These are phyloP conservation scores for Clarias laeviceps DNA, from an alignment of 2,797 vertebrate genomes.

Conservation along the genomic window DNA sequence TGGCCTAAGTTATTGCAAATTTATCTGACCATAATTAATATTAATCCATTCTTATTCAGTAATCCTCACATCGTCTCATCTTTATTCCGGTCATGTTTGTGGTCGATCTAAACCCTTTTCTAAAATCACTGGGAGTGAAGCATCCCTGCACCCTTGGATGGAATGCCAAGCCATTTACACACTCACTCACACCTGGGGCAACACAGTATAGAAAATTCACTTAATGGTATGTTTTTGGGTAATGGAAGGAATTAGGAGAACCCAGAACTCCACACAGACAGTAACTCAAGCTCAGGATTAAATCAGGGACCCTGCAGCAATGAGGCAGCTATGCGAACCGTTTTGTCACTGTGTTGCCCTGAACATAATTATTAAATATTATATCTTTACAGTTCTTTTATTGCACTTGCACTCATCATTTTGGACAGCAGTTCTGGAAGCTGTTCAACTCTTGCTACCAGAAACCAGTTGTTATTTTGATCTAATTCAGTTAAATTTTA, in stretches of 20 bases:
- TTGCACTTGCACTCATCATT: neutral
- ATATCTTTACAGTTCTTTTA: neutral
- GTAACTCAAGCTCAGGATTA: neutral
- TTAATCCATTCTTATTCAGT: neutral
- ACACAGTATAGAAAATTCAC: neutral
- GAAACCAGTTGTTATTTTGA: neutral
- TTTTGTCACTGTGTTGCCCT: neutral
- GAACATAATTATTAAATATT: neutral
- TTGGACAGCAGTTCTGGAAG: neutral
- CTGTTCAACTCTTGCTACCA: neutral
- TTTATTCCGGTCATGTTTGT: neutral
- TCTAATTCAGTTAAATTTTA: neutral
- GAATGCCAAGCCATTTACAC: neutral
- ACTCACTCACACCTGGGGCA: neutral
- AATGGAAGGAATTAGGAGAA: neutral
- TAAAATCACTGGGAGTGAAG: neutral
- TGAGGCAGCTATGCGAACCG: neutral
- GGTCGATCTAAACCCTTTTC: neutral
- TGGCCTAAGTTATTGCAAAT: conserved; percentile 5
- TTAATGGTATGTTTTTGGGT: neutral
- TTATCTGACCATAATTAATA: neutral
- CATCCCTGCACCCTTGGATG: neutral
- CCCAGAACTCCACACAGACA: neutral
- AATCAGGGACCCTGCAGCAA: neutral
- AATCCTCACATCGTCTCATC: neutral